A percentile compares a stretch with the other conserved stretches of the same genome.
Conservation (phyloP, 2,797 vertebrate genomes). For the Epinephelus coioides region DNA sequence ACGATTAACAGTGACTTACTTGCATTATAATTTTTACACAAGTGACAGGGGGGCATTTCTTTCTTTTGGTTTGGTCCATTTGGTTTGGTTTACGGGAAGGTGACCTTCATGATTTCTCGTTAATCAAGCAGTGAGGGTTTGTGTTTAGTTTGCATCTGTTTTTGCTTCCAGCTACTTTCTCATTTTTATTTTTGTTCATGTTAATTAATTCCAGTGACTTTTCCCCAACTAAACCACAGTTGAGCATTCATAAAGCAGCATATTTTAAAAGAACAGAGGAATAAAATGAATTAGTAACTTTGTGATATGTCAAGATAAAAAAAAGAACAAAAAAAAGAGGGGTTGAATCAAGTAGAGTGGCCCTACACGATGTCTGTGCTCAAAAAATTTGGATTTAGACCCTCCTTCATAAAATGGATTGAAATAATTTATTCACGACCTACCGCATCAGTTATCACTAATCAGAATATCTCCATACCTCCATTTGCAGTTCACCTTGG, state of each 20-base stretch:
- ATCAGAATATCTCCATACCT: background rate
- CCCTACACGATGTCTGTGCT: constrained; percentile 2
- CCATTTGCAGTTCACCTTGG: background rate
- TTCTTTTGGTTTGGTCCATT: background rate
- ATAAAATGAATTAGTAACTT: background rate
- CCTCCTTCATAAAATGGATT: constrained; percentile 10
- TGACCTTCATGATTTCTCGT: background rate
- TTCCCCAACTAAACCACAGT: background rate
- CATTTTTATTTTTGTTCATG: background rate
- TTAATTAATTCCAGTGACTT: background rate
- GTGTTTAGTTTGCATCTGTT: background rate
- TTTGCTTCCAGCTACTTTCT: background rate
- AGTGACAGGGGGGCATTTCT: constrained; percentile 20
- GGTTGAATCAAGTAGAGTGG: constrained; percentile 14
- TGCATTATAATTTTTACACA: constrained; percentile 13
- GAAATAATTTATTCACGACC: constrained; percentile 8
- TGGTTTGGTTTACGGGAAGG: background rate
- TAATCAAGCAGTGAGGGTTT: background rate
- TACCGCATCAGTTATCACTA: background rate
- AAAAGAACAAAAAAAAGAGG: background rate
- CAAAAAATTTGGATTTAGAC: constrained; percentile 1
- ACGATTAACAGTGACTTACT: constrained; percentile 18
- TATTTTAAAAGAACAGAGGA: background rate
- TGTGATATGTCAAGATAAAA: background rate
- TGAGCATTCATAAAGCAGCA: background rate